Evolutionary conservation across 2,113 vertebrate species (phyloP), one percentile per base, ranked within the genome.

Genomic region (Gymnobelideus leadbeateri): DNA sequence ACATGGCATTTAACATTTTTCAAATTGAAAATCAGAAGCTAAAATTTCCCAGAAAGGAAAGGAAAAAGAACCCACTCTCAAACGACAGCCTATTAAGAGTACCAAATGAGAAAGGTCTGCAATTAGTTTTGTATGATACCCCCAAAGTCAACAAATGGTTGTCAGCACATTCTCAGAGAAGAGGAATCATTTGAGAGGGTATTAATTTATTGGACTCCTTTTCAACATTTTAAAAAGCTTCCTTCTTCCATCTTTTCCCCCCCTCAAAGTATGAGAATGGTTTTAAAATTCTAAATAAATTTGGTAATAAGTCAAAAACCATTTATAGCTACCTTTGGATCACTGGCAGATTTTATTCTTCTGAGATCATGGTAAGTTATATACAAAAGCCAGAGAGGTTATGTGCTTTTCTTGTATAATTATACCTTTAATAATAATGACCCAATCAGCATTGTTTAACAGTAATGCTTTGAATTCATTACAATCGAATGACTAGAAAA

Each of bases 11-110:
- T 92, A 93, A 92, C 68, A 61, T 91, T 93, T 91, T 94, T 96
- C 77, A 92, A 50, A 91, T 31, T 93, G 92, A 90, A 97, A 93
- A 92, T 89, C 68, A 77, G 55, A 93, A 93, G 91, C 28, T 77
- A 94, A 57, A 91, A 89, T 94, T 51, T 43, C 21, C 43, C 43
- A 19, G 43, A 7, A 91, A 91, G 61, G 28, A 96, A 50, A 84
- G 37, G 93, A 51, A 68, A 68, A 8, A 31, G 21, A 26, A 51
- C 47, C 21, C 55, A 8, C 95, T 28, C 89, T 91, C 52, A 50
- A 3, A 50, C 2, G 19, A 43, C 19, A 43, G 37, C 3, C 6
- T 43, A 21, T 84, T 84, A 84, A n/a, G 19, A 84, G n/a, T 84
- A 21, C 19, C 68, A 84, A 84, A 84, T 43, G 68, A 84, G 68